These are phyloP conservation scores for Taxidea taxus DNA, from an alignment of 2,113 vertebrate genomes.

Conservation along the genomic window DNA sequence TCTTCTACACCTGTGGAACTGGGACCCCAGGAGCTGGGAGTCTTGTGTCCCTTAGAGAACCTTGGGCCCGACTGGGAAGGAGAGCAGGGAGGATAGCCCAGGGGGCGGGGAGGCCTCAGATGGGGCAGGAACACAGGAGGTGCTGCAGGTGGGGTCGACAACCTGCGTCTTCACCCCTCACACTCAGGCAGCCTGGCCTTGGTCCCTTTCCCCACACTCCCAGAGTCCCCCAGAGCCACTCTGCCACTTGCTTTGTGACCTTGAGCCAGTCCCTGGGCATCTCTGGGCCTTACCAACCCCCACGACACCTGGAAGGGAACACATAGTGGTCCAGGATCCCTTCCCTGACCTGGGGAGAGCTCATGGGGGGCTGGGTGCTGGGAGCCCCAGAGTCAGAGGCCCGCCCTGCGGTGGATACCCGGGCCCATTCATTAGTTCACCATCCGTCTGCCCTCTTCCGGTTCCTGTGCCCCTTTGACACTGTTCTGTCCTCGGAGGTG, in stretches of 20 bases:
- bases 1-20: background rate
- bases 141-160: too few species aligned
- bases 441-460: background rate
- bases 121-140: background rate
- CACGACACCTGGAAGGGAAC: conserved; percentile 57
- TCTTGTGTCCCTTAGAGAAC: background rate
- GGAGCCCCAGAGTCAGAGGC: background rate
- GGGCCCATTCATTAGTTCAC: background rate
- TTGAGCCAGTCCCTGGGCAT: background rate
- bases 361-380: too few species aligned
- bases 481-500: background rate
- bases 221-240: background rate
- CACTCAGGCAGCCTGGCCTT: accelerated
- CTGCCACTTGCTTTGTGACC: background rate
- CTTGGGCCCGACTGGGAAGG: background rate
- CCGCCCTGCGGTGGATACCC: background rate
- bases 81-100: background rate
- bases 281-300: background rate
- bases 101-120: background rate
- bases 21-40: background rate
- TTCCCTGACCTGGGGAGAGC: background rate
- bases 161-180: background rate
- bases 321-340: background rate
- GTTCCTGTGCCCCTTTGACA: background rate
- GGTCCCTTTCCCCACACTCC: too few species aligned